phyloP scores from a whole-genome alignment of 1,140 invertebrate genomes.

The Carposina sasakii region DNA sequence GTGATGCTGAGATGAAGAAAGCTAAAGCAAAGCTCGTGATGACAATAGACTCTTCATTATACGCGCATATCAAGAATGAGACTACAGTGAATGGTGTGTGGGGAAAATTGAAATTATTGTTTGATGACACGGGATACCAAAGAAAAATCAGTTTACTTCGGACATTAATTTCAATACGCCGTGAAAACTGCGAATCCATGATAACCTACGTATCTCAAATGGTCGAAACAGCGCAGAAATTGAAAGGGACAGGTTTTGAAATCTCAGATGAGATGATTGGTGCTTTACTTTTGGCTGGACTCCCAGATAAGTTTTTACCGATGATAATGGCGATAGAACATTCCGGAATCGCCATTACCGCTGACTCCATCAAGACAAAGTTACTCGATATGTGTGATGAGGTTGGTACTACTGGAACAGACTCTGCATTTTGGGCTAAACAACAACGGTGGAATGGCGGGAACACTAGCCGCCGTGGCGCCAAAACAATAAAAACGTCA shows the following conservation, averaged over 20 bases:
- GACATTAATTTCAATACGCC: slow-evolving; percentile 15
- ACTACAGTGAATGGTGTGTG: slow-evolving; percentile 32
- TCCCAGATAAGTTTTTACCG: slow-evolving; percentile 15
- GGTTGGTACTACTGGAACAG: slow-evolving; percentile 7
- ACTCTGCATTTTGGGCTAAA: slow-evolving; percentile 10
- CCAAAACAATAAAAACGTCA: not conserved
- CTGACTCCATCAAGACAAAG: slow-evolving; percentile 29
- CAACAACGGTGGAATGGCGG: not conserved
- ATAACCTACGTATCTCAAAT: slow-evolving; percentile 14
- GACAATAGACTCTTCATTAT: slow-evolving; percentile 39
- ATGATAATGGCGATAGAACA: slow-evolving; percentile 20
- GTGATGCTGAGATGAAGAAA: slow-evolving; percentile 23
- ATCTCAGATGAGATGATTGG: slow-evolving; percentile 19
- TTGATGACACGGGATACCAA: slow-evolving; percentile 22
- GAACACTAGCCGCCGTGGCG: too few relatives aligned
- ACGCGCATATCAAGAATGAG: slow-evolving; percentile 36
- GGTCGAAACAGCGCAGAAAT: slow-evolving; percentile 14
- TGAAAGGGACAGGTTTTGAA: slow-evolving; percentile 16
- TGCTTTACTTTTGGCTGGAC: slow-evolving; percentile 13
- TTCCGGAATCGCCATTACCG: slow-evolving; percentile 16
- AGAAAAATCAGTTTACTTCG: slow-evolving; percentile 21
- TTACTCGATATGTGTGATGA: slow-evolving; percentile 26
- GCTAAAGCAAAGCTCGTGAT: slow-evolving; percentile 41
- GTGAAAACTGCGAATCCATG: slow-evolving; percentile 5
- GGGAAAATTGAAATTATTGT: slow-evolving; percentile 30